These are phyloP conservation scores for Melieria crassipennis DNA, from an alignment of 2,888 invertebrate species.

Conservation along the genomic window DNA sequence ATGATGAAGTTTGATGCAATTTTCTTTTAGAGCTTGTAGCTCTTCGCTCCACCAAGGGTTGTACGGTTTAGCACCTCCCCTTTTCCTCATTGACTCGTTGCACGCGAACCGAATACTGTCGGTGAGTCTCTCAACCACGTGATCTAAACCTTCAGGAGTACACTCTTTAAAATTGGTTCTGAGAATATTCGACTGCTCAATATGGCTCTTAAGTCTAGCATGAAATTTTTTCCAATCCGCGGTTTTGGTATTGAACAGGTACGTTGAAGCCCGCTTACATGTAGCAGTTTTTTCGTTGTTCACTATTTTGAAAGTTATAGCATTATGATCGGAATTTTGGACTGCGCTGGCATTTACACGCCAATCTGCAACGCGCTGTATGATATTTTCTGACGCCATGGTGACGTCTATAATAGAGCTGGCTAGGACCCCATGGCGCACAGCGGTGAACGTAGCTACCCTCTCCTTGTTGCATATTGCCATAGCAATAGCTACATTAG, in stretches of 20 bases:
- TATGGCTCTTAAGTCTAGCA: neutral
- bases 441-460: constrained; percentile 1
- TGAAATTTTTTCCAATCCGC: neutral
- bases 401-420: neutral
- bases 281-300: too few species aligned
- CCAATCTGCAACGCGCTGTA: neutral
- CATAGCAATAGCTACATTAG: neutral
- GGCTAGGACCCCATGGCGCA: constrained; percentile 6
- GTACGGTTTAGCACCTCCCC: neutral
- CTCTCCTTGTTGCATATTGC: neutral
- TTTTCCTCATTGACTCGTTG: neutral
- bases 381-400: constrained; percentile 2
- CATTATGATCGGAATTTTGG: neutral
- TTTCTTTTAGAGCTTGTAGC: neutral
- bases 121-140: too few species aligned
- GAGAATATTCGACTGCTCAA: neutral
- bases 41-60: constrained; percentile 2
- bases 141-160: too few species aligned
- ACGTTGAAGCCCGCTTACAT: neutral
- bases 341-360: neutral
- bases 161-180: too few species aligned
- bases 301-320: too few species aligned
- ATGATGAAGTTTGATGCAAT: constrained; percentile 8
- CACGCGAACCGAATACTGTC: too few species aligned
- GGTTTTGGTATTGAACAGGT: neutral